phyloP scores from a whole-genome alignment of 2,888 invertebrate species.

The Ophion costatus region DNA sequence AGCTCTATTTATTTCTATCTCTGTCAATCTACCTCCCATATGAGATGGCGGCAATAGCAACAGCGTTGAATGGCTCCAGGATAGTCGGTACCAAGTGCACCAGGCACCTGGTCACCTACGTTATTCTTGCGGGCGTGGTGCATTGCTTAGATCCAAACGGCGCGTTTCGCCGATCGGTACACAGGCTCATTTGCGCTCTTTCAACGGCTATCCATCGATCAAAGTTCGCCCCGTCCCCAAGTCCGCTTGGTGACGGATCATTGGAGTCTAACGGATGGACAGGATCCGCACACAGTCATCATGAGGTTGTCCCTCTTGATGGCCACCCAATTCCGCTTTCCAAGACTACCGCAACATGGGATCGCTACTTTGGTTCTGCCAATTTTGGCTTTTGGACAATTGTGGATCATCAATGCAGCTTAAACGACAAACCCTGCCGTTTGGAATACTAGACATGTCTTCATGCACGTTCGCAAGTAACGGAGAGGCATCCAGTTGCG shows the following conservation, averaged over 20 bases:
- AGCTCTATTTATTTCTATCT: constrained; percentile 47
- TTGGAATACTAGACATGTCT: background rate
- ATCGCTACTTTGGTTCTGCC: background rate
- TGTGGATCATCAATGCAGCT: background rate
- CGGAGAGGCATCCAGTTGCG: background rate
- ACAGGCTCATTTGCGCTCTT: background rate
- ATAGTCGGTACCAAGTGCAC: constrained; percentile 75
- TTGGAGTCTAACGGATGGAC: background rate
- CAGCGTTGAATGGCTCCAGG: constrained; percentile 56
- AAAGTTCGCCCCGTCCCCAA: background rate
- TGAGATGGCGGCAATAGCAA: constrained; percentile 52
- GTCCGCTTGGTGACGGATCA: background rate
- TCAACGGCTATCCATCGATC: background rate
- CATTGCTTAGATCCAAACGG: constrained; percentile 48
- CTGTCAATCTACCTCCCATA: constrained; percentile 64
- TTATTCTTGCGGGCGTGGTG: constrained; percentile 72
- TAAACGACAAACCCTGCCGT: too few relatives aligned
- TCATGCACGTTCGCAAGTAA: background rate
- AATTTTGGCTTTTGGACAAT: background rate
- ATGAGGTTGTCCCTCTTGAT: too few relatives aligned
- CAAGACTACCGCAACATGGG: background rate
- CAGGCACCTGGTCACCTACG: constrained; percentile 77
- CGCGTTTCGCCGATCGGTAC: constrained; percentile 27
- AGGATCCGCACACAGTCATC: background rate
- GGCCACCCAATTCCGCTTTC: background rate